These are phyloP conservation scores for Idaea biselata DNA, from an alignment of 2,888 invertebrate genomes.

Conservation along the genomic window DNA sequence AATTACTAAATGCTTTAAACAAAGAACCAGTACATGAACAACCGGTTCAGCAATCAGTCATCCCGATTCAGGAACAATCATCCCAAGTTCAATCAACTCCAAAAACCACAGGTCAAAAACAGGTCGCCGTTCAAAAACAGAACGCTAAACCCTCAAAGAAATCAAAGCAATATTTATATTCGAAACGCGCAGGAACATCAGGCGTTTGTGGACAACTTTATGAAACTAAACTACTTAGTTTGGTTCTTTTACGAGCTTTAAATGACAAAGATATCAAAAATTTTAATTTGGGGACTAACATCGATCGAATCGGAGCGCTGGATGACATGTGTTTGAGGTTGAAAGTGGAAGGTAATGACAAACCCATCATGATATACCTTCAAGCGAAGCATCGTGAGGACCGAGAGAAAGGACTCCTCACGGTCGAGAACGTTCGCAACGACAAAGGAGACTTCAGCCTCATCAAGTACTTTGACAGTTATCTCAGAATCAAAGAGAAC, in stretches of 20 bases:
- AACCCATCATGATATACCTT: conserved; percentile 34
- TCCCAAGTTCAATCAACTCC: background rate
- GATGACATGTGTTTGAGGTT: conserved; percentile 44
- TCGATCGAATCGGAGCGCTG: conserved; percentile 40
- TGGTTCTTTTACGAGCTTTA: conserved; percentile 37
- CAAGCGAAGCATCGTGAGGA: conserved; percentile 46
- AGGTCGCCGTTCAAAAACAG: conserved; percentile 5
- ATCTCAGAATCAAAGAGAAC: conserved; percentile 36
- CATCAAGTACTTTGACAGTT: conserved; percentile 41
- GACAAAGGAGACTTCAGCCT: conserved; percentile 34
- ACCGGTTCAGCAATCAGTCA: background rate
- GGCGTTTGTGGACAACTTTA: conserved; percentile 28
- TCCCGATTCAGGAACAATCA: conserved; percentile 2
- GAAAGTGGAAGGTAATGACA: conserved; percentile 21
- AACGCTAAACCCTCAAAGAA: conserved; percentile 8
- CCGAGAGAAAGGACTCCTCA: conserved; percentile 33
- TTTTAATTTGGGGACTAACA: conserved; percentile 40
- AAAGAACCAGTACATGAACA: conserved; percentile 3
- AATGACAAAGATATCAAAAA: conserved; percentile 33
- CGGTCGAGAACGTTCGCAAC: conserved; percentile 32
- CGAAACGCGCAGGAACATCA: conserved; percentile 25
- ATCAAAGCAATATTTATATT: conserved; percentile 12
- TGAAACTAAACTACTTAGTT: conserved; percentile 38
- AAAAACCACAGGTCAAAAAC: background rate
- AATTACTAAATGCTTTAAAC: conserved; percentile 11